Base-by-base conservation (phyloP, 2,888 invertebrate genomes). In the Orthosia gracilis region DNA sequence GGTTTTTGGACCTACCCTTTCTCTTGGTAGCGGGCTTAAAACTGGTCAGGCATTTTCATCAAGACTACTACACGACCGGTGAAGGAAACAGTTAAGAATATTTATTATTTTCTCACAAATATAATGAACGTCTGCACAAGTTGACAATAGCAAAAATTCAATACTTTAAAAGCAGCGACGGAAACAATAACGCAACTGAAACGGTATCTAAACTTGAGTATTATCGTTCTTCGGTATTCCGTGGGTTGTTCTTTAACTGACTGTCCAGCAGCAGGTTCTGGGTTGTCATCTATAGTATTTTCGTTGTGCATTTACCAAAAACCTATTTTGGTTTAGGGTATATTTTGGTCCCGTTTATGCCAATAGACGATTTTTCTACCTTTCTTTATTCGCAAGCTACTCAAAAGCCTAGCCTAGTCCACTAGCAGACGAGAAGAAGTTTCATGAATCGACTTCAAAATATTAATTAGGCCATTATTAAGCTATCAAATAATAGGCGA, bases 101-200 rank as follows among this genome's bases (percentile, higher is more conserved):
- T 52, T 40, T 80, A 73, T 58, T 65, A 55, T 52, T 52, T 31
- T 12, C 12, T 4, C 26, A 1, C 21, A 40, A 63, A 76, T 57
- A 76, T 63, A 23, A 23, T 63, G 17, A 66, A 54, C 23, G 40
- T 13, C 31, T 49, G n/a, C 55, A 40, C 23, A 52, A 55, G 31
- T 52, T 26, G 31, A 82, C 67, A 63, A 67, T 61, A 31, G 45
- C 49, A 61, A 21, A 61, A 61, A 78, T 57, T 40, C 55, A 55
- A 77, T 78, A 77, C 83, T 78, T 78, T 77, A 78, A 69, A 62
- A 82, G 78, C 83, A n/a, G 55, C 50, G 21, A 12, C 40, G 47
- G 64, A 55, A 65, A 77, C 83, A 82, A 77, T 69, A 78, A 69
- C 64, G 26, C 17, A 75, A 40, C 54, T 63, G 47, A 49, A 65